Evolutionary conservation across 2,113 vertebrate species (phyloP).

Genomic region (Upupa epops): DNA sequence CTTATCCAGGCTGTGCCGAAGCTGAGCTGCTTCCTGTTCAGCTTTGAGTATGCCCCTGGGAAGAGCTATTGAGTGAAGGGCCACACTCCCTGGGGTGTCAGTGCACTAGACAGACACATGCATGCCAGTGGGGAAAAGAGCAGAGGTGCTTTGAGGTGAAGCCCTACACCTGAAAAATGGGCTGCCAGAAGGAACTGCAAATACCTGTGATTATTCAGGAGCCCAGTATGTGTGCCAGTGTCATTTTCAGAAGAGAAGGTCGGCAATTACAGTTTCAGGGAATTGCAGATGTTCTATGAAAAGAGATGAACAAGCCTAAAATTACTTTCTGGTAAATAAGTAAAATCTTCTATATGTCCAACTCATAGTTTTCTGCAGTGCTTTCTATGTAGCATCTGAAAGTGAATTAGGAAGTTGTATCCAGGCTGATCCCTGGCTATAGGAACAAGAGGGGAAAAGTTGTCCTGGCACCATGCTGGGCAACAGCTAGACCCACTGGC

Average conservation of each 20-base stretch:
- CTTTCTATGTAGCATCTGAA: neutral
- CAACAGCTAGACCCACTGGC: fast-evolving
- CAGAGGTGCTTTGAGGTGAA: neutral
- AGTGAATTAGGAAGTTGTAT: neutral
- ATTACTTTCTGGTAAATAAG: neutral
- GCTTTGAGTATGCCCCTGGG: neutral
- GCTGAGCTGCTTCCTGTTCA: neutral
- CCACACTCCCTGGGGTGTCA: neutral
- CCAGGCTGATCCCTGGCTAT: neutral
- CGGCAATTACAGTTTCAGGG: neutral
- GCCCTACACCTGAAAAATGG: neutral
- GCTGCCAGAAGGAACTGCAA: neutral
- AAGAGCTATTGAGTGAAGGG: neutral
- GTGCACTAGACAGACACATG: neutral
- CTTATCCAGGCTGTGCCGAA: neutral
- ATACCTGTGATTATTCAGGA: neutral
- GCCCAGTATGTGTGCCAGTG: neutral
- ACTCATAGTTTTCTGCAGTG: neutral
- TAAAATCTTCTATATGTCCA: neutral
- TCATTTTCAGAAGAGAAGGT: neutral
- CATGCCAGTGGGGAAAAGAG: neutral
- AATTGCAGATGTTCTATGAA: neutral
- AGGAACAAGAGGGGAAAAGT: neutral
- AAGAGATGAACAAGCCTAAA: neutral
- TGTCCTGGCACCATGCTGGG: neutral